Evolutionary conservation across 2,888 invertebrate genomes (phyloP).

Genomic region (Aphelenchoides bicaudatus): DNA sequence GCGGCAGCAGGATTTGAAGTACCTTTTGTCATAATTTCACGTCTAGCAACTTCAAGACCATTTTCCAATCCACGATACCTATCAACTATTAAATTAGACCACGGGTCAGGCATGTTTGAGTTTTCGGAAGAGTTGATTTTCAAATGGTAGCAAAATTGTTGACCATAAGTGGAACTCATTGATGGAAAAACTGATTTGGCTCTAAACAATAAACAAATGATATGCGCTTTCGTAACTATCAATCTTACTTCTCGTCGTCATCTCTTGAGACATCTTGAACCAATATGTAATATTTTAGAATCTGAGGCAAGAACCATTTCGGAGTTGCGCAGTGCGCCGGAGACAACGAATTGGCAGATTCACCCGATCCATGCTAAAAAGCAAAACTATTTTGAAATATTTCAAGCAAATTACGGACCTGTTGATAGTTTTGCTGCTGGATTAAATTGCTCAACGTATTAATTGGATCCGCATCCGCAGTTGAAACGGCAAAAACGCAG

Average conservation of each 20-base stretch:
- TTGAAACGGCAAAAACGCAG: conserved; percentile 67
- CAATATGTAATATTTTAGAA: conserved; percentile 82
- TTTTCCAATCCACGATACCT: conserved; percentile 34
- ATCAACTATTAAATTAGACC: conserved; percentile 74
- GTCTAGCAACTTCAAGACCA: conserved; percentile 40
- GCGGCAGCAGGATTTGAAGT: neutral
- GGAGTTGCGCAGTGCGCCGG: conserved; percentile 51
- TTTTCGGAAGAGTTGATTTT: conserved; percentile 74
- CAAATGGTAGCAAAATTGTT: conserved; percentile 80
- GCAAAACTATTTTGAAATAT: neutral
- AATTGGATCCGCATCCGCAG: conserved; percentile 69
- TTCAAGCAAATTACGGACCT: conserved; percentile 60
- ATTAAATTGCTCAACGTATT: conserved; percentile 78
- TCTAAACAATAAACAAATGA: conserved; percentile 64
- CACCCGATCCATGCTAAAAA: neutral
- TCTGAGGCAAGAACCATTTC: conserved; percentile 68
- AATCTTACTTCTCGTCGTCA: conserved; percentile 65
- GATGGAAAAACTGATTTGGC: conserved; percentile 78
- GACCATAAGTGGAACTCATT: conserved; percentile 81
- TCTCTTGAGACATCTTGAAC: conserved; percentile 72
- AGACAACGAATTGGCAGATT: conserved; percentile 8
- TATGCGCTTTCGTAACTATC: no score
- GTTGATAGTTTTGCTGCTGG: conserved; percentile 73
- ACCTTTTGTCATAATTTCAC: conserved; percentile 14
- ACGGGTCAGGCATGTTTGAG: conserved; percentile 72